Evolutionary conservation across 1,140 invertebrate genomes (phyloP), one percentile per base, ranked within the genome.

Genomic region (Neuroterus valhalla): DNA sequence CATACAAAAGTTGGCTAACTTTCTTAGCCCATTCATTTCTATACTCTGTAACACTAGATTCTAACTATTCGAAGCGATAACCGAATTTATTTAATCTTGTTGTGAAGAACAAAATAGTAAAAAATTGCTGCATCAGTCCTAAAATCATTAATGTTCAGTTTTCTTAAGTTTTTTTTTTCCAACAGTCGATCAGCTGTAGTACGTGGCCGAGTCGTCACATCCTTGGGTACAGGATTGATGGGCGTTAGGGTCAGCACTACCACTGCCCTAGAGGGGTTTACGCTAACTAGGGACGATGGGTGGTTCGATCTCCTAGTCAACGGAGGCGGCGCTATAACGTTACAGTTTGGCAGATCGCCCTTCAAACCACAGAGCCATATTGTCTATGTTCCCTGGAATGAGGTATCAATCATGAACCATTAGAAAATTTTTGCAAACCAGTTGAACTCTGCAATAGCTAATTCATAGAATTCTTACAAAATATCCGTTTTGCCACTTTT

Each of bases 281-380:
- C 98, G 0, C 90, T 99, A 15, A 98, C 97, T 2, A 91, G 96
- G 77, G 95, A 96, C 79, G 96, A 97, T 82, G 96, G 96, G 50
- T 97, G 97, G 94, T 99, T 99, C 90, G 98, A 99, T 90, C 92
- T 99, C 5, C 92, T 99, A 82, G 98, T 99, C 15, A 99, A 99
- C 89, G 98, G 98, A 8, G 98, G 98, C 8, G 97, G 98, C 0
- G 96, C 97, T 0, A 96, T 99, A 0, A 98, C 96, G 0, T 89
- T 99, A 14, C 95, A 98, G 85, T 99, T 99, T 84, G 96, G 98
- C 68, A 92, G 98, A 73, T 95, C 96, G 45, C 97, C 97, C 0
- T 99, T 99, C 88, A 94, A 95, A 67, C 93, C 96, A 1, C 94
- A 96, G 77, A 95, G 93, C n/a, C 93, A 96, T 84, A 97, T 98